Base-by-base conservation (phyloP, 2,888 invertebrate species). In the Lasioglossum vierecki region DNA sequence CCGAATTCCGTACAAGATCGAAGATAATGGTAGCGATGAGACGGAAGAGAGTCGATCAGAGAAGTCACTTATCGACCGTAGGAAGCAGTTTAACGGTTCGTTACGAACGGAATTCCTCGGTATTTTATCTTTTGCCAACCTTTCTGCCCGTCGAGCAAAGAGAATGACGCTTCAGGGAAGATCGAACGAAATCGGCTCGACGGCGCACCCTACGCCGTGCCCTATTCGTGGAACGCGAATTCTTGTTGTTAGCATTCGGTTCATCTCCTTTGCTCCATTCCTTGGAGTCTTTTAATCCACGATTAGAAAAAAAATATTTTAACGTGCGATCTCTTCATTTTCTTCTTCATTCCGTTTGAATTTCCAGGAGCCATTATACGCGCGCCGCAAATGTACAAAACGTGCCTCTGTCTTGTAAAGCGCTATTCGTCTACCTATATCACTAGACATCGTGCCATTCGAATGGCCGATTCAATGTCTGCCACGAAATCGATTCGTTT, bases 61-160 rank as follows among this genome's bases (percentile, higher is more conserved):
- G 80, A 80, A 86, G 88, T 85, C 80, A 88, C 89, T 89, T 89
- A 88, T 89, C 88, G 87, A 74, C 80, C 78, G 87, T 79, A 83
- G 78, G 84, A 89, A 89, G 85, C 84, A 85, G 89, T 89, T 89
- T 89, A 89, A 89, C 90, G 88, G 84, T 89, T 89, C 89, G 90
- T 89, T 89, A 89, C 90, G 82, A 85, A 83, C 72, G 90, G 84
- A 89, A 86, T 88, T 88, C 83, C 82, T 85, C 88, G 84, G 81
- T 84, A 89, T 88, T 88, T 89, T 88, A 88, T 88, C 89, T 81
- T 79, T 70, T 84, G 81, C 77, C 82, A 80, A 70, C 41, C 78
- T 78, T 80, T 76, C 76, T 74, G 46, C 63, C 60, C 46, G 49
- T 11, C 83, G 60, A 60, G 60, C 60, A 74, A 68, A 63, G 71